Evolutionary conservation across 2,797 vertebrate species (phyloP).

Genomic region (Vultur gryphus): DNA sequence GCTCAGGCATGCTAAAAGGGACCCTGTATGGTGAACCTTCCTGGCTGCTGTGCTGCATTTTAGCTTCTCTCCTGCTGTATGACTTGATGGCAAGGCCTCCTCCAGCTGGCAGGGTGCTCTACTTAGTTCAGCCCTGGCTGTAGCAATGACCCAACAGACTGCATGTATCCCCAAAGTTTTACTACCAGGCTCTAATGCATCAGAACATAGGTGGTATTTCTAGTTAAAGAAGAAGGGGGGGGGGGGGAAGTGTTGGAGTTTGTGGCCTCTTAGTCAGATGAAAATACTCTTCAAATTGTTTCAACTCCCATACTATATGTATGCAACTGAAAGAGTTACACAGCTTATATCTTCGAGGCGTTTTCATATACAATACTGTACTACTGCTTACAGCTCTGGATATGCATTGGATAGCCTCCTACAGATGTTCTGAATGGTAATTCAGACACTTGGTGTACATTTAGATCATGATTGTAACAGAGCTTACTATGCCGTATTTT

Average conservation of each 20-base stretch:
- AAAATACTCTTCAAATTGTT: not conserved
- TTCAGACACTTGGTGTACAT: not conserved
- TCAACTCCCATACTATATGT: not conserved
- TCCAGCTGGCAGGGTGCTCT: not conserved
- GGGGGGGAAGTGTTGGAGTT: not conserved
- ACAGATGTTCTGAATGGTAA: not conserved
- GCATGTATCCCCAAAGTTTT: not conserved
- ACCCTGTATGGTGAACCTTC: not conserved
- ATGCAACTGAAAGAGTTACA: not conserved
- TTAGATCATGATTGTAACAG: not conserved
- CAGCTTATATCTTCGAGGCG: not conserved
- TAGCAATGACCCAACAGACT: not conserved
- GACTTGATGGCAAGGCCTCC: not conserved
- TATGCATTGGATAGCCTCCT: not conserved
- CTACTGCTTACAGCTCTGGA: not conserved
- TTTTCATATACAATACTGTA: not conserved
- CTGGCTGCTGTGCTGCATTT: not conserved
- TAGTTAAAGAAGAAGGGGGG: accelerated
- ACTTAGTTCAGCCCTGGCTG: not conserved
- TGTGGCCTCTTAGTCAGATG: not conserved
- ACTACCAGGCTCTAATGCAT: not conserved
- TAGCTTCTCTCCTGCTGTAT: not conserved
- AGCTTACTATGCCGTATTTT: not conserved
- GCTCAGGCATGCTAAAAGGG: not conserved
- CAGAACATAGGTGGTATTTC: not conserved